Percentiles rank a stretch among this genome's conserved stretches.
Evolutionary conservation across 2,113 vertebrate genomes (phyloP).

Genomic region (Numenius arquata): DNA sequence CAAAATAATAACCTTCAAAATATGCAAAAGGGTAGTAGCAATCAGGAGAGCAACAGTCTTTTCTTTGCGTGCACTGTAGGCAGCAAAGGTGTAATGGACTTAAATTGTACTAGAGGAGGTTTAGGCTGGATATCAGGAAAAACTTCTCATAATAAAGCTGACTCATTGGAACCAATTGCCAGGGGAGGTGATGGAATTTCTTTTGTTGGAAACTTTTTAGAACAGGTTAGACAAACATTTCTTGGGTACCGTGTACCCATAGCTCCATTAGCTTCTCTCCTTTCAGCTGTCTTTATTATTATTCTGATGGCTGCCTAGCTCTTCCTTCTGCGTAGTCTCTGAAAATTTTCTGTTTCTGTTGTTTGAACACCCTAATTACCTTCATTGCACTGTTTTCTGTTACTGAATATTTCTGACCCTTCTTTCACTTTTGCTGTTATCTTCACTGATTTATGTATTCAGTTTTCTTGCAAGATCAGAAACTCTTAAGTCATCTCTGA

Average conservation of each 20-base stretch:
- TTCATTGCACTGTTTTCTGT: background rate
- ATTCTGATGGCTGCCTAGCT: background rate
- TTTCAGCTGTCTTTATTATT: background rate
- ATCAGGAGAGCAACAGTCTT: conserved; percentile 11
- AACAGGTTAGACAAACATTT: conserved; percentile 5
- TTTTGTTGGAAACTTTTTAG: conserved; percentile 30
- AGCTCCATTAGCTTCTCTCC: background rate
- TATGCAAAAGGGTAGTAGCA: conserved; percentile 26
- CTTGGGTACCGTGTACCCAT: background rate
- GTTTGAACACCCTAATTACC: background rate
- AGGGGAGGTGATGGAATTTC: conserved; percentile 5
- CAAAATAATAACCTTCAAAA: conserved; percentile 23
- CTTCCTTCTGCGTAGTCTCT: background rate
- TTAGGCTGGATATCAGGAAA: background rate
- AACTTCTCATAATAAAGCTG: conserved; percentile 4
- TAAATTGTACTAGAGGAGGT: background rate
- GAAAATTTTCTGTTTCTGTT: background rate
- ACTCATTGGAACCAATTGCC: conserved; percentile 10
- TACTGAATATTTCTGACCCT: background rate
- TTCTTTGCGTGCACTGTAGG: background rate
- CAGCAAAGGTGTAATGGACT: conserved; percentile 8
- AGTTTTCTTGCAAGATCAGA: background rate
- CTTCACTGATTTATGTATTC: background rate
- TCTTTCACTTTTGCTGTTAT: background rate
- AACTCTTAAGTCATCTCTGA: background rate